A percentile compares a stretch with the other conserved stretches of the same genome.
phyloP scores from a whole-genome alignment of 2,113 vertebrate species.

The Indicator maculatus region DNA sequence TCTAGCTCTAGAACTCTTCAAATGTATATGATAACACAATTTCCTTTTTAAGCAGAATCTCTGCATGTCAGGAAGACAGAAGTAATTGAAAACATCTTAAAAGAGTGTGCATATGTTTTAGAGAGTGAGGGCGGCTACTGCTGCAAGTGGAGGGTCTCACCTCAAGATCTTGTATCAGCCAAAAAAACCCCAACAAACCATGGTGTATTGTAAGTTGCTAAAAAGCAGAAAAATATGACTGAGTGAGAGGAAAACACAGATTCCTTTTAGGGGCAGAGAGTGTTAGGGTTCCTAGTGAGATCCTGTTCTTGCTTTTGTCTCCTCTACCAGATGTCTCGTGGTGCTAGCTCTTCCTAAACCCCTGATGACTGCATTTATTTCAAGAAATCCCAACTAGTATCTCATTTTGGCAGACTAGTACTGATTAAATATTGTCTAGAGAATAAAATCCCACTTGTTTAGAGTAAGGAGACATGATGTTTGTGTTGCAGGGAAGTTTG shows the following conservation, averaged over 20 bases:
- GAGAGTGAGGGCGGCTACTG: not conserved
- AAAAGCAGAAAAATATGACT: not conserved
- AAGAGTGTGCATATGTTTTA: not conserved
- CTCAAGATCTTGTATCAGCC: not conserved
- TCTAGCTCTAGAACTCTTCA: not conserved
- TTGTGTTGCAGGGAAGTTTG: not conserved
- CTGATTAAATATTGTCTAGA: not conserved
- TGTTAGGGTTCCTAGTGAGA: not conserved
- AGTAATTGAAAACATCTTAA: not conserved
- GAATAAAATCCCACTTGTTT: not conserved
- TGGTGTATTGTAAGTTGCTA: not conserved
- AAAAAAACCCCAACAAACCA: not conserved
- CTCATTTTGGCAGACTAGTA: not conserved
- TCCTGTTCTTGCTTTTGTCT: not conserved
- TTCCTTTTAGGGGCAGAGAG: not conserved
- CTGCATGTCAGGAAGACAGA: not conserved
- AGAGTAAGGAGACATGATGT: not conserved
- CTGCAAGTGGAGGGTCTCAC: not conserved
- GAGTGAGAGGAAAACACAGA: not conserved
- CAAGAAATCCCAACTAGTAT: not conserved
- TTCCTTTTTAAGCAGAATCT: constrained; percentile 7
- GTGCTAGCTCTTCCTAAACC: not conserved
- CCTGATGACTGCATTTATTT: not conserved
- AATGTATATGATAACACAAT: not conserved
- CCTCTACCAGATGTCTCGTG: not conserved